Evolutionary conservation across 2,888 invertebrate genomes (phyloP).

Genomic region (Drosophila nigritarsus): DNA sequence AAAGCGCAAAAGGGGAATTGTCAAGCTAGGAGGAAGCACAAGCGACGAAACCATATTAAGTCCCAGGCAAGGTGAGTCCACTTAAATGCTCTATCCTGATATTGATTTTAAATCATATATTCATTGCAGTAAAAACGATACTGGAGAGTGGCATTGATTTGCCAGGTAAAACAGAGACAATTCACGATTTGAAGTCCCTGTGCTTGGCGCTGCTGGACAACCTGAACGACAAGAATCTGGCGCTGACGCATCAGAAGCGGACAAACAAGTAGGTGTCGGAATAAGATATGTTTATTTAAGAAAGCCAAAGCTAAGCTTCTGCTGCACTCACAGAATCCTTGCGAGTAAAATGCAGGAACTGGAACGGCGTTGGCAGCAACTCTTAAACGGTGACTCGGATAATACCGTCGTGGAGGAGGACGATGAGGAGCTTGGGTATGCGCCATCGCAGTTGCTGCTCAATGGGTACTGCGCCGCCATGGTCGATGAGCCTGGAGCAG

Average conservation of each 20-base stretch:
- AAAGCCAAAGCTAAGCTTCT: not conserved
- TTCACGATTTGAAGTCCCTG: conserved; percentile 91
- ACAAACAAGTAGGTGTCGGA: conserved; percentile 89
- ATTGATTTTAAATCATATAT: not conserved
- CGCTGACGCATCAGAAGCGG: conserved; percentile 93
- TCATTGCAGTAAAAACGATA: conserved; percentile 89
- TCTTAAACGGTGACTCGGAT: conserved; percentile 85
- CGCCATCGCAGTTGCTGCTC: conserved; percentile 88
- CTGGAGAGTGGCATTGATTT: conserved; percentile 88
- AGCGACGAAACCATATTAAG: conserved; percentile 90
- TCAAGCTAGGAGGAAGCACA: conserved; percentile 88
- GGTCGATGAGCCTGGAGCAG: conserved; percentile 83
- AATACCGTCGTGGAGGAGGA: conserved; percentile 64
- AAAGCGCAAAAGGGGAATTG: conserved; percentile 90
- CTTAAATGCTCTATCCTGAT: not conserved
- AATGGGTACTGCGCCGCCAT: conserved; percentile 87
- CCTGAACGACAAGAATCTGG: conserved; percentile 93
- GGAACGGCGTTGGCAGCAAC: conserved; percentile 90
- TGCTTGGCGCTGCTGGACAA: conserved; percentile 93
- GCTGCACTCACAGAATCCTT: conserved; percentile 87
- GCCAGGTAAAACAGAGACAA: conserved; percentile 88
- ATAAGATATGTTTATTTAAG: not conserved
- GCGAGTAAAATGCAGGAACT: conserved; percentile 93
- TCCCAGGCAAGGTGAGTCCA: conserved; percentile 91
- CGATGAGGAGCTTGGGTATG: conserved; percentile 72